These are phyloP conservation scores for Daphoenositta chrysoptera DNA, from an alignment of 2,113 vertebrate species.

Conservation along the genomic window DNA sequence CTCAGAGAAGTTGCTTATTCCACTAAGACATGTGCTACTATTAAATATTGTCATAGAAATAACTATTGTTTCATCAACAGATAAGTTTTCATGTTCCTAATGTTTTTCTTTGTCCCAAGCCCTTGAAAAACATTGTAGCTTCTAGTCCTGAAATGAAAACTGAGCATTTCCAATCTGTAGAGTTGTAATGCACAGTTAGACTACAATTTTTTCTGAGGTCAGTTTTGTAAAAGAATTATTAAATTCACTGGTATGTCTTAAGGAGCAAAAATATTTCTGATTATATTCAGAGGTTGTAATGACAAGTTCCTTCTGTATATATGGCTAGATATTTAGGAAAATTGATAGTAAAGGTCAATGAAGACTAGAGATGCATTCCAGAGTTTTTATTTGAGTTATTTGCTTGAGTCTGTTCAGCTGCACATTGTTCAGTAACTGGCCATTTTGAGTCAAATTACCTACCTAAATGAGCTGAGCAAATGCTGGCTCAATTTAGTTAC, in stretches of 20 bases:
- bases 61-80: background rate
- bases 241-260: background rate
- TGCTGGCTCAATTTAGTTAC: conserved; percentile 40
- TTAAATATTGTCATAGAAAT: background rate
- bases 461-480: conserved; percentile 58
- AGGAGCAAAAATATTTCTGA: background rate
- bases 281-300: background rate
- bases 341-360: background rate
- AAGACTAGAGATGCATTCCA: background rate
- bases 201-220: background rate
- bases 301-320: background rate
- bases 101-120: background rate
- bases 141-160: background rate
- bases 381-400: background rate
- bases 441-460: conserved; percentile 41
- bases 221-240: background rate
- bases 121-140: background rate
- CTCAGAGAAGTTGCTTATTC: background rate
- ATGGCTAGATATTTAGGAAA: background rate
- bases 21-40: background rate
- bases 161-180: background rate
- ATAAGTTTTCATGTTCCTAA: background rate
- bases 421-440: conserved; percentile 3
- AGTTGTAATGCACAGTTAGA: background rate
- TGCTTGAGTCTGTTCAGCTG: conserved; percentile 2